Percentiles rank a stretch among this genome's conserved stretches.
Conservation (phyloP, 2,888 invertebrate genomes). For the Cheilosia vulpina region DNA sequence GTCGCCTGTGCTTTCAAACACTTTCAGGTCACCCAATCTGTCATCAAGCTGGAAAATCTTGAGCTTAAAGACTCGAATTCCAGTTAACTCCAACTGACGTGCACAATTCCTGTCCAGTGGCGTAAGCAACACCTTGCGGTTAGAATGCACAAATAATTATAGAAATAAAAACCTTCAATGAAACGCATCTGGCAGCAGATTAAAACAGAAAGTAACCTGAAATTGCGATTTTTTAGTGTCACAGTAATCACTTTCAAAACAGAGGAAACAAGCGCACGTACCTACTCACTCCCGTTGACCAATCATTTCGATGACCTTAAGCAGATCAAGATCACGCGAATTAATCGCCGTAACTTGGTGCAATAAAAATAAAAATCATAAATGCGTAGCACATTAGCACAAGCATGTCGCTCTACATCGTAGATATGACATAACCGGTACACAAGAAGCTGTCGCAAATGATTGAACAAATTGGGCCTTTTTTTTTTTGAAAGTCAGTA, state of each 20-base stretch:
- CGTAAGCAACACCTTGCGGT: no score
- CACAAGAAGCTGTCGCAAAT: constrained; percentile 12
- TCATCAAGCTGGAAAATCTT: no score
- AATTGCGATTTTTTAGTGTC: no score
- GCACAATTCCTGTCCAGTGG: no score
- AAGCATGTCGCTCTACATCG: background rate
- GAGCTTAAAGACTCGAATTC: no score
- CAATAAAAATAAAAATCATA: constrained; percentile 17
- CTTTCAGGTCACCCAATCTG: no score
- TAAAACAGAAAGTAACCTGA: no score
- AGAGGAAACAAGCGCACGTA: background rate
- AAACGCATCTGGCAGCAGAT: no score
- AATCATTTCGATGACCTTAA: constrained; percentile 25
- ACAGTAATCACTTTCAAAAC: constrained; percentile 17
- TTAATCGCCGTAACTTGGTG: constrained; percentile 11
- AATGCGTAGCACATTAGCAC: background rate
- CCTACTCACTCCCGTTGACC: background rate
- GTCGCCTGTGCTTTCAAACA: no score
- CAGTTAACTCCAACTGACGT: no score
- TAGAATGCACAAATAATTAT: no score
- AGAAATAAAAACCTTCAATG: no score
- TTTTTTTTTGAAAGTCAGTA: constrained; percentile 35
- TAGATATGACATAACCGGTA: constrained; percentile 18
- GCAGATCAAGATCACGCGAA: constrained; percentile 28
- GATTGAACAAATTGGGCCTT: constrained; percentile 9